Conservation (phyloP, 2,113 vertebrate species). For the Ivindomyrus marchei region DNA sequence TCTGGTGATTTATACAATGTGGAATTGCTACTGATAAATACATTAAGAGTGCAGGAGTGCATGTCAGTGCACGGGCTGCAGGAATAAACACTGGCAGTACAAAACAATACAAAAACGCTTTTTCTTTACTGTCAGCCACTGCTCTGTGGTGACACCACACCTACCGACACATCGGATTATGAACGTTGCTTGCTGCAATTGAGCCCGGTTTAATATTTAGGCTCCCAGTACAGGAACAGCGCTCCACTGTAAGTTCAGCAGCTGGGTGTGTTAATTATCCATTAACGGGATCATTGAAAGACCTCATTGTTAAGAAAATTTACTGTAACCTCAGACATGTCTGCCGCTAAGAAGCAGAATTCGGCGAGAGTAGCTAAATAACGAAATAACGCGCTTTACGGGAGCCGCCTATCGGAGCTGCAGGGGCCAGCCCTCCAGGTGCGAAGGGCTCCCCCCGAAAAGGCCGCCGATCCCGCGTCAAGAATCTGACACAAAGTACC, state of each 20-base stretch:
- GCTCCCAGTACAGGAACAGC: background rate
- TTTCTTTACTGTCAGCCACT: background rate
- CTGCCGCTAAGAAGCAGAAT: background rate
- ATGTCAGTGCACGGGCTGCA: background rate
- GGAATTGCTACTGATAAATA: background rate
- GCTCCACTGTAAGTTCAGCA: background rate
- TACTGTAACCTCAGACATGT: background rate
- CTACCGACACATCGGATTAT: background rate
- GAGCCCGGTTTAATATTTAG: background rate
- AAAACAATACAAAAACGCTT: background rate
- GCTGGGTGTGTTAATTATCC: constrained; percentile 5
- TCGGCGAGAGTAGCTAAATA: background rate
- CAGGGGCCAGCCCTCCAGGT: background rate
- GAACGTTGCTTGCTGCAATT: background rate
- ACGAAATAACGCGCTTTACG: background rate
- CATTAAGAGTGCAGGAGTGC: background rate
- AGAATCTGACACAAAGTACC: background rate
- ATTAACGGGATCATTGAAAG: constrained; percentile 1
- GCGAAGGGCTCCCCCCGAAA: background rate
- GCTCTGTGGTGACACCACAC: background rate
- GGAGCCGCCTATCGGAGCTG: background rate
- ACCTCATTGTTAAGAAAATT: background rate
- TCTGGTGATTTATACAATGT: background rate
- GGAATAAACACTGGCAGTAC: background rate
- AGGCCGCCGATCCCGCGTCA: background rate